phyloP scores from a whole-genome alignment of 2,797 vertebrate genomes.

The Staurois parvus region DNA sequence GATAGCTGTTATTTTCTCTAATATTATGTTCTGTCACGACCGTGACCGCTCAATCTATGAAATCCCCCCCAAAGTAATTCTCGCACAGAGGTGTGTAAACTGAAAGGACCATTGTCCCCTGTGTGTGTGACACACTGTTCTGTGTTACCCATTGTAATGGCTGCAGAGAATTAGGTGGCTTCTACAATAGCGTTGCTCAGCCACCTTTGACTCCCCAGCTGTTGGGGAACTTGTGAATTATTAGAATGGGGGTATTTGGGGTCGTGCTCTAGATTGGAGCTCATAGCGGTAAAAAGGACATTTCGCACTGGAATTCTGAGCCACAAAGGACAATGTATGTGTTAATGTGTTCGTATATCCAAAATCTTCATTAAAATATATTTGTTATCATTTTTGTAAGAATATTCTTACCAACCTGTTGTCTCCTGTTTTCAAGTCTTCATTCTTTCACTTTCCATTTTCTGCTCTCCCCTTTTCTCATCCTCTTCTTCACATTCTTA shows the following conservation, averaged over 20 bases:
- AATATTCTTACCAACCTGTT: no score
- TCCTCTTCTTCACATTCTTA: no score
- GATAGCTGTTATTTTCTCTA: conserved; percentile 77
- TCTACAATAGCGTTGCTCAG: not conserved
- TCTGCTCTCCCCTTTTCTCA: no score
- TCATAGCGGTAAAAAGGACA: not conserved
- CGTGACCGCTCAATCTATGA: not conserved
- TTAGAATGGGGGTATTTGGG: not conserved
- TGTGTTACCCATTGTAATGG: conserved; percentile 64
- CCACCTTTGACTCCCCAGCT: conserved; percentile 5
- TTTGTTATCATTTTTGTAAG: no score
- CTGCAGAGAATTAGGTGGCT: not conserved
- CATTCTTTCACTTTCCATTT: no score
- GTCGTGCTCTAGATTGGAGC: not conserved
- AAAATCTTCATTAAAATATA: no score
- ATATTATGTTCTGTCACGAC: conserved; percentile 22
- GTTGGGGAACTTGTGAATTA: not conserved
- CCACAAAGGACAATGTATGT: no score
- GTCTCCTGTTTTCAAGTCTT: no score
- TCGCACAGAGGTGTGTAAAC: conserved; percentile 27
- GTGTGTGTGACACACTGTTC: conserved; percentile 67
- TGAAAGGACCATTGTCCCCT: not conserved
- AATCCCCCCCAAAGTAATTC: not conserved
- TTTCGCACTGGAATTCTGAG: not conserved
- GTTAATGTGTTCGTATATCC: no score